Base-by-base conservation (phyloP, 2,888 invertebrate species). In the Drosophila mettleri region DNA sequence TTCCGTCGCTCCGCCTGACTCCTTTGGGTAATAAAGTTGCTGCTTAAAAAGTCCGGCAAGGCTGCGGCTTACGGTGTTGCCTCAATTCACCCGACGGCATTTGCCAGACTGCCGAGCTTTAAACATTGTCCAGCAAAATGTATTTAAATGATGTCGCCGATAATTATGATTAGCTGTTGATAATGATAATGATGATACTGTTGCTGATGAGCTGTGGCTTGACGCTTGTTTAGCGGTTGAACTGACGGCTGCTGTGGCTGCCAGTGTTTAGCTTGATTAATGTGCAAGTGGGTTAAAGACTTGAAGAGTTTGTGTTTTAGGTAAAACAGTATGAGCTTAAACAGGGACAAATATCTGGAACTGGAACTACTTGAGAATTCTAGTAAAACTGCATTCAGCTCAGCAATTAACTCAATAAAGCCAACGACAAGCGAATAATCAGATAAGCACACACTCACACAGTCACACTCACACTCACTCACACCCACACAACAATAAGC, bases 21-120 rank as follows among this genome's bases (percentile, higher is more conserved):
- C 84, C 86, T 79, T 83, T 74, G 81, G 80, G 88, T 71, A 78
- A 74, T 86, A 86, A 87, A 88, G 76, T 82, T 85, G 76, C 18
- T 69, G 48, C 46, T 46, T 49, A 43, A 59, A 66, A 78, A 78
- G 54, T 67, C 67, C 51, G 46, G 63, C 54, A 65, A 68, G 55
- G 49, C 59, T 61, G 71, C 31, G 62, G 70, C 63, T 66, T 41
- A 43, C 34, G 33, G 1, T 12, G 12, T 7, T 10, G 0, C 10
- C 67, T 29, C 45, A 9, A 46, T 38, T 43, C 20, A 10, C 0
- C 6, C 14, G 29, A 1, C n/a, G 9, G 7, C n/a, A 7, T 1
- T 36, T 43, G 22, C n/a, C 43, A 24, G 46, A 10, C 7, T 9
- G 45, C 45, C 5, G 0, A 1, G 18, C 31, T 34, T 49, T 34